Percentiles rank a stretch among this genome's conserved stretches.
Conservation (phyloP, 2,113 vertebrate species). For the Stigmatopora argus region DNA sequence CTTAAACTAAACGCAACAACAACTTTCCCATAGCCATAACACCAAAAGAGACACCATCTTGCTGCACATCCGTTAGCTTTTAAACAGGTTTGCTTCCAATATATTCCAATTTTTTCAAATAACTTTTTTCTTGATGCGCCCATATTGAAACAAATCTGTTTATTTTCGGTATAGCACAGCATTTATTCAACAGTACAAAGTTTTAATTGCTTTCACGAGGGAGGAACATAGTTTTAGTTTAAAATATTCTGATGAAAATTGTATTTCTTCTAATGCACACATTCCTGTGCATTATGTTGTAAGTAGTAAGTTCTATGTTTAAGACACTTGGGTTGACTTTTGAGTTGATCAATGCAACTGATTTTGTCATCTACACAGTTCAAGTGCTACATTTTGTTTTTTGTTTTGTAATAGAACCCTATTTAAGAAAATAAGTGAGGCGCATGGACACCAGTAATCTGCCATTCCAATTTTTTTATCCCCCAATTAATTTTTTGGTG, state of each 20-base stretch:
- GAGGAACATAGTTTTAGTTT: too few species aligned
- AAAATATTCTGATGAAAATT: neutral
- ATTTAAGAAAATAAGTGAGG: neutral
- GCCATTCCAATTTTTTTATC: neutral
- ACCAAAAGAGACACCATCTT: neutral
- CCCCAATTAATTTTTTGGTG: neutral
- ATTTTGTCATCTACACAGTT: neutral
- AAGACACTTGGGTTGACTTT: neutral
- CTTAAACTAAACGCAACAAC: too few species aligned
- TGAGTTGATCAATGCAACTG: neutral
- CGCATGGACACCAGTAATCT: neutral
- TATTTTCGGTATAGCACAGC: too few species aligned
- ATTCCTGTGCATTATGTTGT: neutral
- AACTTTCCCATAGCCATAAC: too few species aligned
- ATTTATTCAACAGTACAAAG: too few species aligned
- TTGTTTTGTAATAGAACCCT: neutral
- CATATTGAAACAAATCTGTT: too few species aligned
- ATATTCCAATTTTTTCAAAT: too few species aligned
- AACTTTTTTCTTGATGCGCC: too few species aligned
- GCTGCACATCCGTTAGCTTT: neutral
- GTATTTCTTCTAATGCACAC: neutral
- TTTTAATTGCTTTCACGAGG: too few species aligned
- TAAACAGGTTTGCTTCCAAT: neutral
- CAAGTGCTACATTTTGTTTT: neutral
- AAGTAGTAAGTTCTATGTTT: neutral